Evolutionary conservation across 1,140 invertebrate genomes (phyloP), one percentile per base, ranked within the genome.

Genomic region (Calephelis virginiensis): DNA sequence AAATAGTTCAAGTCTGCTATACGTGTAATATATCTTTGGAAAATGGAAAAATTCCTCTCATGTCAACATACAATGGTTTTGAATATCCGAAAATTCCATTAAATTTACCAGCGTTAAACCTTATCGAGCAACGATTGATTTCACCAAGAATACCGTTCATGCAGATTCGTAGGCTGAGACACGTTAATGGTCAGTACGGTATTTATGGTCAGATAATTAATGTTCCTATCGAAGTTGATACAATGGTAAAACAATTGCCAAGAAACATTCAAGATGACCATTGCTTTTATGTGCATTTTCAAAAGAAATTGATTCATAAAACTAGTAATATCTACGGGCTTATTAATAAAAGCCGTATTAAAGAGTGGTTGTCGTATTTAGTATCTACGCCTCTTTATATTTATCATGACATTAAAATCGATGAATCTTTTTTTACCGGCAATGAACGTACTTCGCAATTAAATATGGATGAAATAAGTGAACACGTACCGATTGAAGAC

Each of bases 191-290:
- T 53, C 64, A 69, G 17, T 50, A 56, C 14, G 67, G 69, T 48
- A 67, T 71, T 53, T 69, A 68, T 17, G 72, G 66, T 5, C 69
- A 74, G 43, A 64, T 69, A 43, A 71, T 74, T 47, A 74, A 74
- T 69, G 48, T 74, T 64, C 73, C 73, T 63, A 47, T 72, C 5
- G 28, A 50, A 56, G 64, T 72, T 37, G 40, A 74, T 69, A 71
- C 73, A 64, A 72, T 72, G 65, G 65, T 74, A n/a, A 66, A 49
- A 45, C 53, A 62, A 71, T 61, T 74, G 17, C 70, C 73, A 65
- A 64, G 73, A 69, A 45, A 67, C 37, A 67, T 74, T 38, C 6
- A 64, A 43, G 70, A 74, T 48, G 69, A 72, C n/a, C 73, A 72
- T 64, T 74, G 66, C 46, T 48, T 74, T 66, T 66, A 74, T 63